phyloP scores from a whole-genome alignment of 2,888 invertebrate species.

The Tuberolachnus salignus region DNA sequence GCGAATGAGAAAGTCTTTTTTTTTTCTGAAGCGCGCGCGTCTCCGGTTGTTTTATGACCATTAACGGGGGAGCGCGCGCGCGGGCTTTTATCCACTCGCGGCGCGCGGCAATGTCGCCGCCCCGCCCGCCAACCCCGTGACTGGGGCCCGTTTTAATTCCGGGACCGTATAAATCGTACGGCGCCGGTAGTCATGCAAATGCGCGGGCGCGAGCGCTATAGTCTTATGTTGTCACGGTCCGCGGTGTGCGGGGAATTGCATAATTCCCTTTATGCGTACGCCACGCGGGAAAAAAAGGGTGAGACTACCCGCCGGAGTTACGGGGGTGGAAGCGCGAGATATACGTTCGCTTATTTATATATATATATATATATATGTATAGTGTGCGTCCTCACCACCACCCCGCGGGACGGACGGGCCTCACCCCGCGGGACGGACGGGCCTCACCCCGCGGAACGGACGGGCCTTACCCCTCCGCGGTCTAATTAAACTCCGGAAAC shows the following conservation, averaged over 20 bases:
- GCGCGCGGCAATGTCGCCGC: constrained; percentile 19
- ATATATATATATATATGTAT: no score
- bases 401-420: background rate
- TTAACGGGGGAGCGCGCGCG: constrained; percentile 10
- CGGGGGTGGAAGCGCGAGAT: background rate
- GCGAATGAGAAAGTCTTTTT: background rate
- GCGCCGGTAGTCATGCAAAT: background rate
- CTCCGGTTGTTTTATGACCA: constrained; percentile 25
- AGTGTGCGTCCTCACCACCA: background rate
- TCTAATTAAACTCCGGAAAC: constrained; percentile 53
- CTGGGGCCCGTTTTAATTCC: constrained; percentile 7
- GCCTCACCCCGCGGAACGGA: background rate
- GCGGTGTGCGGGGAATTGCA: background rate
- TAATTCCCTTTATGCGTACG: constrained; percentile 23
- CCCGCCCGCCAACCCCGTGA: background rate
- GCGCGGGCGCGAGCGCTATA: background rate
- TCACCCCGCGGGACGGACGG: background rate
- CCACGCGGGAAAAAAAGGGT: background rate
- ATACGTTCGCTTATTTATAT: no score
- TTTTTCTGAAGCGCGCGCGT: background rate
- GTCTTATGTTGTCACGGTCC: constrained; percentile 6
- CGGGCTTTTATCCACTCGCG: constrained; percentile 24
- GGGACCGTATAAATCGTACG: constrained; percentile 28
- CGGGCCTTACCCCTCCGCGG: background rate
- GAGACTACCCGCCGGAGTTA: background rate